Evolutionary conservation across 2,797 vertebrate species (phyloP).

Genomic region (Ctenochaetus hawaiiensis): DNA sequence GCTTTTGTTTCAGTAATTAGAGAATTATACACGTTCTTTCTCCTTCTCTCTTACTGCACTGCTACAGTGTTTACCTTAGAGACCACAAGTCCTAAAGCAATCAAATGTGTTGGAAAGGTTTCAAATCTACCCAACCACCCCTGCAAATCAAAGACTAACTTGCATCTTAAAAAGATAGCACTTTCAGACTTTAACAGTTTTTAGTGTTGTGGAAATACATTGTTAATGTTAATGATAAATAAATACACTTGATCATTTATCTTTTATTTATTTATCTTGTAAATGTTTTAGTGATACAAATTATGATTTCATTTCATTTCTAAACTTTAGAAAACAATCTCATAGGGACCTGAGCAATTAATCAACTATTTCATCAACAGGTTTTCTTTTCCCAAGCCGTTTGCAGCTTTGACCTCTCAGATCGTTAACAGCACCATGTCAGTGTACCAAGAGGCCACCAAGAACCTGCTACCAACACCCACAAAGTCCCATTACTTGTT

Average conservation of each 20-base stretch:
- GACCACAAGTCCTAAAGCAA: constrained; percentile 30
- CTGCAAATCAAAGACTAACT: constrained; percentile 5
- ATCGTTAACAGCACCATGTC: constrained; percentile 88
- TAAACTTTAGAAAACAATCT: neutral
- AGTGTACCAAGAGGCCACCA: constrained; percentile 91
- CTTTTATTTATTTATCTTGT: neutral
- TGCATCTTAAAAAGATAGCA: constrained; percentile 23
- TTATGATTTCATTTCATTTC: neutral
- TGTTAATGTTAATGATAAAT: neutral
- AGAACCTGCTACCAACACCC: constrained; percentile 92
- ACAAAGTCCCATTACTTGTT: constrained; percentile 95
- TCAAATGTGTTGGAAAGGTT: constrained; percentile 35
- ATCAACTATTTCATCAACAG: constrained; percentile 72
- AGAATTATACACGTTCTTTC: constrained; percentile 17
- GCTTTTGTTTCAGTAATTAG: constrained; percentile 17
- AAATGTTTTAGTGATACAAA: neutral
- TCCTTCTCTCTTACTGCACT: constrained; percentile 7
- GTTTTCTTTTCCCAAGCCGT: constrained; percentile 87
- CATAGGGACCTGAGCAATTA: constrained; percentile 15
- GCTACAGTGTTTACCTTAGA: constrained; percentile 37
- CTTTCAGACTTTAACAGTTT: constrained; percentile 14
- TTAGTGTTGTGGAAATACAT: neutral
- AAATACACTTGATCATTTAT: neutral
- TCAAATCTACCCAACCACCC: constrained; percentile 20
- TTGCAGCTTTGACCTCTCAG: constrained; percentile 85